phyloP scores from a whole-genome alignment of 2,888 invertebrate genomes.

The Flexamia atlantica region DNA sequence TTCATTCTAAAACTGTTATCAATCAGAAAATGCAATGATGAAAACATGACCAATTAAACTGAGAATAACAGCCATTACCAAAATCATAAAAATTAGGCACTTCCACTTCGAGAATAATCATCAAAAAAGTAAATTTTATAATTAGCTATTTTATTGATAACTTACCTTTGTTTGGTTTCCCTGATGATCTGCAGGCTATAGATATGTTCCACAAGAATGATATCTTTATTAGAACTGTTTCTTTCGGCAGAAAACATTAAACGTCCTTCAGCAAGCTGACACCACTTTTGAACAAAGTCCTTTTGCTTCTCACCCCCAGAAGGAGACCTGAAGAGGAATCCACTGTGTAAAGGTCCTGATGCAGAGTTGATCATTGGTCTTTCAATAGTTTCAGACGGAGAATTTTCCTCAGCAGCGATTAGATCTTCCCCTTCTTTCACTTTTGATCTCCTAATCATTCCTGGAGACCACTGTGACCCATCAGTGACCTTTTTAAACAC shows the following conservation, averaged over 20 bases:
- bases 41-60: too few relatives aligned
- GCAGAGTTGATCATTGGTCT: constrained; percentile 77
- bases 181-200: constrained; percentile 82
- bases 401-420: constrained; percentile 71
- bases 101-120: too few relatives aligned
- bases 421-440: constrained; percentile 68
- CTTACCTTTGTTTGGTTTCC: constrained; percentile 76
- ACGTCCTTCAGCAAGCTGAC: constrained; percentile 84
- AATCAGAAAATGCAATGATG: too few relatives aligned
- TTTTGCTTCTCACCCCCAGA: constrained; percentile 78
- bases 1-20: too few relatives aligned
- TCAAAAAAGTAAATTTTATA: constrained; percentile 60
- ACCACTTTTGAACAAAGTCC: constrained; percentile 86
- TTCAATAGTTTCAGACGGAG: constrained; percentile 70
- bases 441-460: constrained; percentile 69
- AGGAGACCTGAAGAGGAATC: constrained; percentile 78
- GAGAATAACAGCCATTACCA: too few relatives aligned
- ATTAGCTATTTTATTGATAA: constrained; percentile 64
- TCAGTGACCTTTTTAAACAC: constrained; percentile 70
- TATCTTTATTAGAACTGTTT: constrained; percentile 83
- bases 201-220: constrained; percentile 82
- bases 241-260: constrained; percentile 86
- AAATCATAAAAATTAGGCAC: too few relatives aligned
- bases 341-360: constrained; percentile 78
- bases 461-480: constrained; percentile 68